phyloP scores from a whole-genome alignment of 2,797 vertebrate genomes.

The Enteromius mattozi region DNA sequence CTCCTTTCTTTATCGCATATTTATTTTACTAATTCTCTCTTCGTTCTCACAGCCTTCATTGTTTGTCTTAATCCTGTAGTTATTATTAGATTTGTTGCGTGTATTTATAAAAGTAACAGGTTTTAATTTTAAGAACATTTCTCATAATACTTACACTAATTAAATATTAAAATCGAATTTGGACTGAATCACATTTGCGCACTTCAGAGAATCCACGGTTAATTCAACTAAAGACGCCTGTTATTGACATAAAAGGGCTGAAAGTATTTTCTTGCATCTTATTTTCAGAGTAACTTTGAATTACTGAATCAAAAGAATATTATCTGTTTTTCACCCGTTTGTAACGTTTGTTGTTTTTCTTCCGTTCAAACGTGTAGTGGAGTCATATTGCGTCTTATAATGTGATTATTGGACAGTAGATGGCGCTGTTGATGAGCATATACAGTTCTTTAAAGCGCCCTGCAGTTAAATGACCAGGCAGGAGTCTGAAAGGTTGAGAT shows the following conservation, averaged over 20 bases:
- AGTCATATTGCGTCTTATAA: background rate
- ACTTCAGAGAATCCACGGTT: background rate
- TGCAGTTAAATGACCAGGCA: background rate
- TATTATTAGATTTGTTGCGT: background rate
- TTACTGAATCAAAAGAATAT: background rate
- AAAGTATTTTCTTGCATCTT: background rate
- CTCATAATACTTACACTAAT: background rate
- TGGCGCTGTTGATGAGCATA: constrained; percentile 29
- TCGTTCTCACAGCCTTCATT: background rate
- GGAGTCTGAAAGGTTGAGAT: background rate
- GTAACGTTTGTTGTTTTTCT: background rate
- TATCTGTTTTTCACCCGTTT: background rate
- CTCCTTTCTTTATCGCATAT: background rate
- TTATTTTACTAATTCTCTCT: background rate
- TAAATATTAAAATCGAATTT: background rate
- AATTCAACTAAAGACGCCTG: background rate
- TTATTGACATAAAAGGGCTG: background rate
- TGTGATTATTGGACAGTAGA: background rate
- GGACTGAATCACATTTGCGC: background rate
- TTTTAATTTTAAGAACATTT: background rate
- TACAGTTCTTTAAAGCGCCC: background rate
- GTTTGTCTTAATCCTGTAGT: background rate
- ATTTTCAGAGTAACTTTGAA: background rate
- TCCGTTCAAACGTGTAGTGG: background rate
- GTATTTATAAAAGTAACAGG: background rate